A percentile compares a stretch with the other conserved stretches of the same genome.
Evolutionary conservation across 2,797 vertebrate species (phyloP).

Genomic region (Alcedo atthis): DNA sequence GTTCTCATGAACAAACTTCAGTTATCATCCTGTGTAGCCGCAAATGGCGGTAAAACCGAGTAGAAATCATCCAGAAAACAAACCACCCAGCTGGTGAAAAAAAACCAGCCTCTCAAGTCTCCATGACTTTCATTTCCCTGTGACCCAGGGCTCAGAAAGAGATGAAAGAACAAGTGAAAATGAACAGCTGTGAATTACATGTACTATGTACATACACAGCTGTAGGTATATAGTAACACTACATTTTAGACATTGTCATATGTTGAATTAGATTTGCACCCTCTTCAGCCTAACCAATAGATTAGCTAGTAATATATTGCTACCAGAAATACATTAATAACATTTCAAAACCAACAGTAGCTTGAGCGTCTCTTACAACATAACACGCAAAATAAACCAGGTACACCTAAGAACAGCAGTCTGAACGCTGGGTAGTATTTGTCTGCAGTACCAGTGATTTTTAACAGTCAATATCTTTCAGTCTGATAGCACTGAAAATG

Average conservation of each 20-base stretch:
- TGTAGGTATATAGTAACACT: neutral
- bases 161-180: conserved; percentile 60
- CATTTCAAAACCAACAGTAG: neutral
- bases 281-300: neutral
- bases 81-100: conserved; percentile 43
- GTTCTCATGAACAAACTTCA: neutral
- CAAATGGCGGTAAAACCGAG: neutral
- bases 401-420: neutral
- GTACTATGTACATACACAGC: neutral
- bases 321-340: neutral
- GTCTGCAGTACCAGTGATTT: neutral
- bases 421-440: neutral
- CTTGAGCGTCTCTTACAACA: neutral
- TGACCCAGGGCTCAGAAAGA: conserved; percentile 48
- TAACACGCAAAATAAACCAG: neutral
- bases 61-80: conserved; percentile 37
- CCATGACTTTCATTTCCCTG: conserved; percentile 41
- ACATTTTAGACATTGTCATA: neutral
- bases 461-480: neutral
- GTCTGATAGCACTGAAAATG: neutral
- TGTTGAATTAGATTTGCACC: neutral
- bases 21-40: neutral
- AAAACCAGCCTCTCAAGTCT: conserved; percentile 22
- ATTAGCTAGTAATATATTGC: neutral
- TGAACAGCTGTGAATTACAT: neutral